Conservation (phyloP, 2,113 vertebrate genomes). For the Arothron firmamentum region DNA sequence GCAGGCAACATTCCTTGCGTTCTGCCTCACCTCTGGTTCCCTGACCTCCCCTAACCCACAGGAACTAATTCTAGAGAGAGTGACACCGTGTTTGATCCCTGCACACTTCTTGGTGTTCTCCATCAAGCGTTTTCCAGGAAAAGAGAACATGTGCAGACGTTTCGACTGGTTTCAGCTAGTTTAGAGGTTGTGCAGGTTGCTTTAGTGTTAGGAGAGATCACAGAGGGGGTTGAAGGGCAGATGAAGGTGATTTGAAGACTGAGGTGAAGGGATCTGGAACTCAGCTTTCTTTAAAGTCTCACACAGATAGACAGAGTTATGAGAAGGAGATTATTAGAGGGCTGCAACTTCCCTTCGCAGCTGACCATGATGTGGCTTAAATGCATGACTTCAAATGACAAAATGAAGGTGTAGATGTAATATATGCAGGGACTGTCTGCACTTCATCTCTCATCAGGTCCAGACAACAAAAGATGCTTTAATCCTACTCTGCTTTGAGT, state of each 20-base stretch:
- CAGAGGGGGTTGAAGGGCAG: background rate
- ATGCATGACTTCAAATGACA: background rate
- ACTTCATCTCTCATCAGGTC: background rate
- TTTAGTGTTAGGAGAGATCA: constrained; percentile 24
- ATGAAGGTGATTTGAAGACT: background rate
- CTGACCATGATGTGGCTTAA: background rate
- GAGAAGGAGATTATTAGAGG: constrained; percentile 3
- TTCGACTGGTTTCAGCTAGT: constrained; percentile 13
- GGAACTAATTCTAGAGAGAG: constrained; percentile 5
- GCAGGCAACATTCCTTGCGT: constrained; percentile 59
- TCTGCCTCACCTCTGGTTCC: constrained; percentile 45
- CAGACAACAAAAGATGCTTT: background rate
- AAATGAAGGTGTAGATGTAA: background rate
- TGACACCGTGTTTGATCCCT: constrained; percentile 22
- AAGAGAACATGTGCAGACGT: constrained; percentile 11
- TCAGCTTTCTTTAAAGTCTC: background rate
- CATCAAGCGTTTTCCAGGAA: constrained; percentile 1
- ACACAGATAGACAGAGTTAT: background rate
- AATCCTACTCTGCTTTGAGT: background rate
- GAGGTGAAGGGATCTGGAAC: background rate
- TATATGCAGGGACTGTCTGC: background rate
- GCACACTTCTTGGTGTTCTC: constrained; percentile 23
- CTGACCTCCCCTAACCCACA: constrained; percentile 46
- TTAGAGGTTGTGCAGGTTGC: constrained; percentile 1
- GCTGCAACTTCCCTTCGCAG: background rate